These are phyloP conservation scores for Heliconius hewitsoni DNA, from an alignment of 1,140 invertebrate genomes.

Conservation along the genomic window DNA sequence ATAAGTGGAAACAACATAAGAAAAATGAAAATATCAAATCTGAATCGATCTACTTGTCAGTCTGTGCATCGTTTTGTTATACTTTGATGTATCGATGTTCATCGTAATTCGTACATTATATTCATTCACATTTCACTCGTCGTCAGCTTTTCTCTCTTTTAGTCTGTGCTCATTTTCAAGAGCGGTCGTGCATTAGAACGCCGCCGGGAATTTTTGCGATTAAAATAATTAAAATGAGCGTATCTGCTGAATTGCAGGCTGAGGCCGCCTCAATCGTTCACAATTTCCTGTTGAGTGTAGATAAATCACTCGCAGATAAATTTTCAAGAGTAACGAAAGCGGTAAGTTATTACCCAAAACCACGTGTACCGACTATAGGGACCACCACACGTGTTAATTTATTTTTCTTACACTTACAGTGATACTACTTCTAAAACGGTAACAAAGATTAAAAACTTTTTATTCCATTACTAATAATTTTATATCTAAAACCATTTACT, in stretches of 20 bases:
- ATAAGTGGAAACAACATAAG: no score
- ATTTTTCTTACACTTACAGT: slow-evolving; percentile 1
- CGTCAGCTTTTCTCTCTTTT: slow-evolving; percentile 15
- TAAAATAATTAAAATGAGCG: slow-evolving; percentile 52
- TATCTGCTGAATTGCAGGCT: slow-evolving; percentile 45
- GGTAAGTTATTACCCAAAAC: slow-evolving; percentile 52
- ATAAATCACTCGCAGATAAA: slow-evolving; percentile 63
- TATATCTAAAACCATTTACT: neutral
- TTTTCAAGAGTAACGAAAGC: slow-evolving; percentile 65
- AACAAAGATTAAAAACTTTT: neutral
- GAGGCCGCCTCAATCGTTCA: slow-evolving; percentile 56
- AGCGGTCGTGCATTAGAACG: slow-evolving; percentile 23
- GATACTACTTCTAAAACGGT: neutral
- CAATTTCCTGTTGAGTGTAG: slow-evolving; percentile 55
- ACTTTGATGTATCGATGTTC: no score
- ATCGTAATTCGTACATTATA: no score
- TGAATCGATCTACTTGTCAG: no score
- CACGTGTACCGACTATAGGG: slow-evolving; percentile 40
- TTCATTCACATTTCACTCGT: no score
- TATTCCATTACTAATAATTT: slow-evolving; percentile 18
- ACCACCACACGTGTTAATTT: slow-evolving; percentile 54
- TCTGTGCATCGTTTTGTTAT: no score
- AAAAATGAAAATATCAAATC: no score
- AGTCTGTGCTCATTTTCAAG: slow-evolving; percentile 27
- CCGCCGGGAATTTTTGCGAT: slow-evolving; percentile 22